A percentile compares a stretch with the other conserved stretches of the same genome.
Conservation (phyloP, 2,797 vertebrate genomes). For the Melanotaenia boesemani region DNA sequence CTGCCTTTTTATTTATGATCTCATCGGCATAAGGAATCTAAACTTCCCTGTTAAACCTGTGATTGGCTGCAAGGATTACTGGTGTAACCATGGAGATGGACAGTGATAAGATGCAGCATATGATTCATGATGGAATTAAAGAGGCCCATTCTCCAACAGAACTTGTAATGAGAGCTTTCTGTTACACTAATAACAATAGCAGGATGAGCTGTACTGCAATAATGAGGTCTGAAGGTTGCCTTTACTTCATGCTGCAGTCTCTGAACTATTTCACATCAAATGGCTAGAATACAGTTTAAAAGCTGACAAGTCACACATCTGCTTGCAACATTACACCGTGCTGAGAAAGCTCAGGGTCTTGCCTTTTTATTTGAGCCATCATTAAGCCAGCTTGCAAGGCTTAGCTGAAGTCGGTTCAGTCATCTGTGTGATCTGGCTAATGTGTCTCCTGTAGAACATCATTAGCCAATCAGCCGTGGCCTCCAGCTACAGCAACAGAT, state of each 20-base stretch:
- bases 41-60: constrained; percentile 37
- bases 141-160: constrained; percentile 39
- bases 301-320: constrained; percentile 38
- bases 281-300: constrained; percentile 36
- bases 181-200: constrained; percentile 35
- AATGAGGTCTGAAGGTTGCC: constrained; percentile 37
- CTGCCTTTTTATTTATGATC: constrained; percentile 43
- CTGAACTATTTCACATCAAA: constrained; percentile 43
- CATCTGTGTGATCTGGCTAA: constrained; percentile 76
- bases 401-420: constrained; percentile 67
- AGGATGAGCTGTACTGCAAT: constrained; percentile 32
- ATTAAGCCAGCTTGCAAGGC: constrained; percentile 61
- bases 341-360: constrained; percentile 29
- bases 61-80: constrained; percentile 46
- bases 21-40: constrained; percentile 39
- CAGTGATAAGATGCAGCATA: constrained; percentile 42
- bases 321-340: constrained; percentile 35
- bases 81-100: constrained; percentile 70
- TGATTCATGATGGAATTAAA: constrained; percentile 64
- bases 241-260: constrained; percentile 41
- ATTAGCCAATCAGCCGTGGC: constrained; percentile 75
- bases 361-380: constrained; percentile 61
- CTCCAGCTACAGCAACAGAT: constrained; percentile 73
- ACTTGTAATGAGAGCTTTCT: constrained; percentile 51
- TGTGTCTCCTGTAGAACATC: constrained; percentile 77